A percentile compares a stretch with the other conserved stretches of the same genome.
phyloP scores from a whole-genome alignment of 2,888 invertebrate genomes.

The Orthosia incerta region DNA sequence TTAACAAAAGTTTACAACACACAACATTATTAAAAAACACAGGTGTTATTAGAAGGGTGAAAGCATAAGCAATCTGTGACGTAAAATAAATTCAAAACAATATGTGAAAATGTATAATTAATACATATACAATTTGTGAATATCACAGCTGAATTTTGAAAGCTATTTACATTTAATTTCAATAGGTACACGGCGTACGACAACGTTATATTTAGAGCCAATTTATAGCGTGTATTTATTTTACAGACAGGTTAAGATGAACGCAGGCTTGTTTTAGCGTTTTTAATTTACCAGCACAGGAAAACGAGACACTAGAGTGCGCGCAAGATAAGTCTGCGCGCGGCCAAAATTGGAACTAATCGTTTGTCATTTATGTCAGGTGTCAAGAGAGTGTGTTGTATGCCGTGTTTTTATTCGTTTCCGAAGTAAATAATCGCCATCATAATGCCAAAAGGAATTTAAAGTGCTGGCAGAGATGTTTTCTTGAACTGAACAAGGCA shows the following conservation, averaged over 20 bases:
- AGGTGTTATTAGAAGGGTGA: constrained; percentile 30
- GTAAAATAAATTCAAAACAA: constrained; percentile 28
- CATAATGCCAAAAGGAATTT: too few relatives aligned
- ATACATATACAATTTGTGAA: background rate
- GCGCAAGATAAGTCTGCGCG: too few relatives aligned
- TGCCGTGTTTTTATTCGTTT: too few relatives aligned
- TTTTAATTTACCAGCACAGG: background rate
- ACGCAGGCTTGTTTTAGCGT: background rate
- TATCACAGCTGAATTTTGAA: constrained; percentile 10
- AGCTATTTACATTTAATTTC: constrained; percentile 27
- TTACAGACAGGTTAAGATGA: constrained; percentile 6
- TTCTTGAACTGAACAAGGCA: too few relatives aligned
- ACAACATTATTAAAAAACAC: constrained; percentile 19
- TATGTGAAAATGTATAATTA: background rate
- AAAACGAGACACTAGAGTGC: too few relatives aligned
- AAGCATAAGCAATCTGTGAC: constrained; percentile 52
- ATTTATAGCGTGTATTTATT: constrained; percentile 5
- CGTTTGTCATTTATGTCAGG: too few relatives aligned
- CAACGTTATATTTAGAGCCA: constrained; percentile 4
- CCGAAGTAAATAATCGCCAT: too few relatives aligned
- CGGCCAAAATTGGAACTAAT: too few relatives aligned
- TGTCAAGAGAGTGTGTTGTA: too few relatives aligned
- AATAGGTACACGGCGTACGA: background rate
- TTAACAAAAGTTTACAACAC: constrained; percentile 49
- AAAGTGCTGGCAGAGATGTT: too few relatives aligned